phyloP scores from a whole-genome alignment of 2,797 vertebrate genomes.

The Heterohyrax brucei region DNA sequence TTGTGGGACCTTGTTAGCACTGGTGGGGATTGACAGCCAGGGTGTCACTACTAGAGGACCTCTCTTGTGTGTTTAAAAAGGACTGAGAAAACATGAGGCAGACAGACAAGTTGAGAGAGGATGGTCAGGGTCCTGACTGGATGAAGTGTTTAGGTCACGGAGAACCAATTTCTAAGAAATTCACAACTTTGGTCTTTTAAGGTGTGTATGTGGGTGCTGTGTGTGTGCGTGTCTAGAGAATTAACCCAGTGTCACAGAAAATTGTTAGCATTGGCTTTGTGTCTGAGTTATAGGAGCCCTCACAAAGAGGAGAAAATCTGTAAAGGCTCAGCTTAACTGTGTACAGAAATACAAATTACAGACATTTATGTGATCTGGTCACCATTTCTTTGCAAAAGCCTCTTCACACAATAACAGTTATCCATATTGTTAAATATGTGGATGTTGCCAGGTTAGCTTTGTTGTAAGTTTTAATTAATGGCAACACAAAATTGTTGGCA shows the following conservation, averaged over 20 bases:
- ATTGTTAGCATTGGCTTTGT: conserved; percentile 88
- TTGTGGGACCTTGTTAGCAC: rapidly evolving
- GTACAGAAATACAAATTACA: conserved; percentile 80
- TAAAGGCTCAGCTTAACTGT: conserved; percentile 79
- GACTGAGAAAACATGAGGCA: not conserved
- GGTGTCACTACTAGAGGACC: not conserved
- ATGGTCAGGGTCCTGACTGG: not conserved
- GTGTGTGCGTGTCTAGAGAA: conserved; percentile 86
- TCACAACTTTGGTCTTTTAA: conserved; percentile 21
- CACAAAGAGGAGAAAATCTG: conserved; percentile 82
- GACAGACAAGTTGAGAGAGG: too few relatives aligned
- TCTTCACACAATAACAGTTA: conserved; percentile 80
- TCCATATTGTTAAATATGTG: conserved; percentile 82
- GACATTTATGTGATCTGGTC: conserved; percentile 80
- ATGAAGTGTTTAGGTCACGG: not conserved
- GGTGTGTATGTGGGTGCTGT: not conserved
- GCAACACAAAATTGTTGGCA: conserved; percentile 75
- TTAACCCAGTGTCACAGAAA: conserved; percentile 85
- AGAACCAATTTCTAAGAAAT: not conserved
- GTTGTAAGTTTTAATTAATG: conserved; percentile 84
- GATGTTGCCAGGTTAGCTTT: conserved; percentile 81
- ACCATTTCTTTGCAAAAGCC: conserved; percentile 77
- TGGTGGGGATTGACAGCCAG: not conserved
- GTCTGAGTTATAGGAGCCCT: conserved; percentile 86
- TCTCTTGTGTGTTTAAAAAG: not conserved